Conservation (phyloP, 1,140 invertebrate genomes). For the Drosophila nebulosa region DNA sequence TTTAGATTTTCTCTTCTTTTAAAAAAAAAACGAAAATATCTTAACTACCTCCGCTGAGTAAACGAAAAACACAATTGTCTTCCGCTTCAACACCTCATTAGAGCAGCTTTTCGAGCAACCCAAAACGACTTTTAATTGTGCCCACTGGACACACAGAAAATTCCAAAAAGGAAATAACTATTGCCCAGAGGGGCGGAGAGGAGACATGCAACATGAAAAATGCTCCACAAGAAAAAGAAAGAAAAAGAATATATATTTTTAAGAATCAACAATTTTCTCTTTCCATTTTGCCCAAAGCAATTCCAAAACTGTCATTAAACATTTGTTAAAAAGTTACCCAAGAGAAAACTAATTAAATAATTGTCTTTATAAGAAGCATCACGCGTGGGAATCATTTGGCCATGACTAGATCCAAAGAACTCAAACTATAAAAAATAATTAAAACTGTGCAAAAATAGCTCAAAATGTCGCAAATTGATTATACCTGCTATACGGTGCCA, state of each 20-base stretch:
- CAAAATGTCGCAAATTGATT: constrained; percentile 70
- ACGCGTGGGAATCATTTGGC: constrained; percentile 25
- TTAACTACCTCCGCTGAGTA: constrained; percentile 26
- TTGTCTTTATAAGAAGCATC: constrained; percentile 2
- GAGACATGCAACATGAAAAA: constrained; percentile 54
- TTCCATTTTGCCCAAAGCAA: constrained; percentile 9
- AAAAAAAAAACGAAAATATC: constrained; percentile 34
- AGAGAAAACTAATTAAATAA: constrained; percentile 55
- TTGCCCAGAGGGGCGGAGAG: constrained; percentile 16
- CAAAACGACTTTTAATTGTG: constrained; percentile 72
- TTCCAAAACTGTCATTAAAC: constrained; percentile 56
- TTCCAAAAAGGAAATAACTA: constrained; percentile 1
- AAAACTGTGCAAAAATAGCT: constrained; percentile 21
- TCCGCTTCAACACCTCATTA: constrained; percentile 72
- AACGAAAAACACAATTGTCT: constrained; percentile 35
- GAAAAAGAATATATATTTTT: constrained; percentile 30
- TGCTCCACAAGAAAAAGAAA: constrained; percentile 39
- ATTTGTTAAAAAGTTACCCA: constrained; percentile 39
- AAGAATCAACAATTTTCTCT: not conserved
- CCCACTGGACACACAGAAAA: constrained; percentile 47
- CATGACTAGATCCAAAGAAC: not conserved
- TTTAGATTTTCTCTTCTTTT: constrained; percentile 16
- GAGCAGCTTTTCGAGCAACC: constrained; percentile 34
- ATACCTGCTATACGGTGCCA: constrained; percentile 76
- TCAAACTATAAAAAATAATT: constrained; percentile 38